phyloP scores from a whole-genome alignment of 2,113 vertebrate species.

The Megaleporinus macrocephalus region DNA sequence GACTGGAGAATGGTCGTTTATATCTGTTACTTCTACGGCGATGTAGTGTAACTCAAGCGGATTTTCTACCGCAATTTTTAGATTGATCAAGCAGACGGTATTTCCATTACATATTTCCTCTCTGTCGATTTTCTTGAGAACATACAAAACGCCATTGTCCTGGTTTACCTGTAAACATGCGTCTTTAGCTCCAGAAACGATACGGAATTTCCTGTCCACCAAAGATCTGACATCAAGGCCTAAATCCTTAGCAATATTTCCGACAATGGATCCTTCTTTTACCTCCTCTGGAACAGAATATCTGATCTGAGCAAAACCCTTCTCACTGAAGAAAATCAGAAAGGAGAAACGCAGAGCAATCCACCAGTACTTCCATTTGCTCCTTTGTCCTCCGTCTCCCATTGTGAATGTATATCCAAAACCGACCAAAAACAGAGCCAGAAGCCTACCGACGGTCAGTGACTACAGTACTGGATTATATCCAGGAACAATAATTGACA shows the following conservation, averaged over 20 bases:
- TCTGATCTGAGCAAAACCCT: constrained; percentile 44
- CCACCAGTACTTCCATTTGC: constrained; percentile 10
- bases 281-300: constrained; percentile 63
- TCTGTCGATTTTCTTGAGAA: constrained; percentile 65
- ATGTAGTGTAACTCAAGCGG: constrained; percentile 76
- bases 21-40: constrained; percentile 63
- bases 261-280: constrained; percentile 64
- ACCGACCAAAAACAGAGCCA: background rate
- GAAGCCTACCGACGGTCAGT: background rate
- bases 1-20: constrained; percentile 70
- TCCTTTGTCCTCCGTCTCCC: constrained; percentile 21
- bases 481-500: background rate
- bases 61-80: constrained; percentile 69
- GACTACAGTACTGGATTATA: background rate
- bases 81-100: constrained; percentile 58
- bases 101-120: constrained; percentile 65
- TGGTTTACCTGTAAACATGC: constrained; percentile 64
- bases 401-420: background rate
- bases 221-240: constrained; percentile 66
- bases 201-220: constrained; percentile 64
- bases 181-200: constrained; percentile 67
- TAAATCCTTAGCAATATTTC: constrained; percentile 74
- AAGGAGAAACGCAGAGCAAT: constrained; percentile 15
- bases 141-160: constrained; percentile 68
- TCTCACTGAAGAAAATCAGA: constrained; percentile 12